These are phyloP conservation scores for Antrozous pallidus DNA, from an alignment of 2,797 vertebrate species.

Conservation along the genomic window DNA sequence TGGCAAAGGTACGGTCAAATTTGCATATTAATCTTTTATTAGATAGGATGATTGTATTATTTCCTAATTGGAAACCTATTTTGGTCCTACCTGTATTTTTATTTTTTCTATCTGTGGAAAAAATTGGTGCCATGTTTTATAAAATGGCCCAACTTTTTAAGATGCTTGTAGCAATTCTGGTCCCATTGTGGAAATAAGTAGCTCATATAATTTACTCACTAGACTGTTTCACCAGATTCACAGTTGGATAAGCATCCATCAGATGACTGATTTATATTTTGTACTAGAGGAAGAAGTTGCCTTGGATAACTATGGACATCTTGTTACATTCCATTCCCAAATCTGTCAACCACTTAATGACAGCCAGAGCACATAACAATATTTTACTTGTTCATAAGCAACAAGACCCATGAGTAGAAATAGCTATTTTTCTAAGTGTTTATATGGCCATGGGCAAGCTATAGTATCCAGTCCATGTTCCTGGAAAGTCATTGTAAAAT, in stretches of 20 bases:
- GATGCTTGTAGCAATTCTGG: constrained; percentile 44
- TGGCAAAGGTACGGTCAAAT: too few species aligned
- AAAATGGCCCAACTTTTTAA: constrained; percentile 37
- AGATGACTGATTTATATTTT: constrained; percentile 69
- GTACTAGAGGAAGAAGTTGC: constrained; percentile 58
- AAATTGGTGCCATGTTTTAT: constrained; percentile 47
- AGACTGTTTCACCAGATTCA: constrained; percentile 64
- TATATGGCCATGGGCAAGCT: constrained; percentile 50
- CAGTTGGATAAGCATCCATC: constrained; percentile 60
- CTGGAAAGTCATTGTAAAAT: constrained; percentile 58
- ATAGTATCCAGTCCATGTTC: constrained; percentile 16
- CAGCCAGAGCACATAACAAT: constrained; percentile 79
- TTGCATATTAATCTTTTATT: too few species aligned
- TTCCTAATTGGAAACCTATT: not conserved
- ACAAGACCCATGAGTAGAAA: constrained; percentile 77
- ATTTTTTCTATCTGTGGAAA: not conserved
- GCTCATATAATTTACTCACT: not conserved
- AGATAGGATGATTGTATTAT: too few species aligned
- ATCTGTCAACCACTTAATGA: constrained; percentile 84
- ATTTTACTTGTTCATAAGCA: constrained; percentile 77
- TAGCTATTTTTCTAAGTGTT: constrained; percentile 71
- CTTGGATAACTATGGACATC: constrained; percentile 78
- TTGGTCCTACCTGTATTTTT: not conserved
- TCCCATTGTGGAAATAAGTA: constrained; percentile 48
- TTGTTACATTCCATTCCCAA: constrained; percentile 84